phyloP scores from a whole-genome alignment of 2,888 invertebrate species.

The Polydesmus complanatus region DNA sequence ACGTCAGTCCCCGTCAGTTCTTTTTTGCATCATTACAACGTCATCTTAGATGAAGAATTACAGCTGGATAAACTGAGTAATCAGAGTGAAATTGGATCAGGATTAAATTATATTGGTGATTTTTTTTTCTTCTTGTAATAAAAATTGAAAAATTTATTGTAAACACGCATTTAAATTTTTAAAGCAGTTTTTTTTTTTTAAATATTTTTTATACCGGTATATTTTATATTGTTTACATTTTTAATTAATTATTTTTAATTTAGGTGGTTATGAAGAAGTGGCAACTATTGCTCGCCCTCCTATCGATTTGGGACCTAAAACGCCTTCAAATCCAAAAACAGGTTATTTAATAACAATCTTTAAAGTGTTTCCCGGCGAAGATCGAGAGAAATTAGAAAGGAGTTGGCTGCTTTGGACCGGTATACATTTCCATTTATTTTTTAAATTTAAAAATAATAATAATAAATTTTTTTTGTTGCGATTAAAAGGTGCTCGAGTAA shows the following conservation, averaged over 20 bases:
- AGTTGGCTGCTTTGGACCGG: slow-evolving; percentile 91
- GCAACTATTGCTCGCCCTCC: slow-evolving; percentile 82
- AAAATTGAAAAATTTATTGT: neutral
- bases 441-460: too few species aligned
- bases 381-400: slow-evolving; percentile 77
- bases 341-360: slow-evolving; percentile 86
- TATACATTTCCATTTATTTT: slow-evolving; percentile 24
- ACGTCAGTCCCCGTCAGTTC: slow-evolving; percentile 68
- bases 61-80: slow-evolving; percentile 58
- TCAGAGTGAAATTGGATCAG: neutral
- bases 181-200: neutral
- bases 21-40: slow-evolving; percentile 70
- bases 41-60: slow-evolving; percentile 69
- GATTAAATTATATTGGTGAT: slow-evolving; percentile 10
- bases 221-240: too few species aligned
- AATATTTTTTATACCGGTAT: neutral
- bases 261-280: slow-evolving; percentile 41
- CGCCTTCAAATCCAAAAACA: slow-evolving; percentile 46
- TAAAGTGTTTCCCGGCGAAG: slow-evolving; percentile 88
- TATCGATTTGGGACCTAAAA: slow-evolving; percentile 53
- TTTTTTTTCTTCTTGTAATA: too few species aligned
- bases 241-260: slow-evolving; percentile 2
- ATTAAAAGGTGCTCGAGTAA: slow-evolving; percentile 65
- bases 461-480: neutral
- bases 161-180: neutral